phyloP scores from a whole-genome alignment of 37 sponge, comb jelly and placozoan genomes.

The Eunapius fragilis region DNA sequence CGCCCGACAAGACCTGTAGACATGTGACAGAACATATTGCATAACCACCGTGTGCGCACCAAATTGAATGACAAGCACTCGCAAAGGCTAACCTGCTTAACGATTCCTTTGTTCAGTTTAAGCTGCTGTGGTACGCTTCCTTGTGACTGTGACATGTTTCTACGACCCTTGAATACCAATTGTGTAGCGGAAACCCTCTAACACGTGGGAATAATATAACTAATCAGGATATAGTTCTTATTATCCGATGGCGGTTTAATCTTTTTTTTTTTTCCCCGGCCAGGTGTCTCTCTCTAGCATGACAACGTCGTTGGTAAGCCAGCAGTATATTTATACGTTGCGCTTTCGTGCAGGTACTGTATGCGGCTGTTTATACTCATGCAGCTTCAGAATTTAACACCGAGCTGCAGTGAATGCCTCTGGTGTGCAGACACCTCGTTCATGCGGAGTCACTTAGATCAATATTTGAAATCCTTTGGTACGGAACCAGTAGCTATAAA shows the following conservation, averaged over 20 bases:
- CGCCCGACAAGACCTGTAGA: conserved; percentile 91
- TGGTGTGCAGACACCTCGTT: conserved; percentile 21
- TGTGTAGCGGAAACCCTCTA: not conserved
- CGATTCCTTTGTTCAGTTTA: conserved; percentile 40
- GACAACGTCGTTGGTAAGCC: not conserved
- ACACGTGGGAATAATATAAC: not conserved
- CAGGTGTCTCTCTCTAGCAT: not conserved
- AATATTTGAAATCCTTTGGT: not conserved
- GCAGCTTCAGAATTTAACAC: not conserved
- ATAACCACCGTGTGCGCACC: not conserved
- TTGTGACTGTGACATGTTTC: conserved; percentile 10
- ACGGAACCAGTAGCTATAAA: not conserved
- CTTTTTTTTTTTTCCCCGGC: not conserved
- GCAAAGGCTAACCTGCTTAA: conserved; percentile 42
- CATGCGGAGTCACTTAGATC: not conserved
- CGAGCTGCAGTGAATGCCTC: not conserved
- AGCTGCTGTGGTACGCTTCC: not conserved
- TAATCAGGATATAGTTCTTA: not conserved
- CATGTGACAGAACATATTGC: not conserved
- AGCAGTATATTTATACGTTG: not conserved
- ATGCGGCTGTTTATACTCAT: not conserved
- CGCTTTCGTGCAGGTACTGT: not conserved
- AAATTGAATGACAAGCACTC: not conserved
- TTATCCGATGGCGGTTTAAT: not conserved
- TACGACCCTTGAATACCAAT: not conserved